A percentile compares a stretch with the other conserved stretches of the same genome.
Conservation (phyloP, 2,888 invertebrate species). For the Nematopogon swammerdamellus region DNA sequence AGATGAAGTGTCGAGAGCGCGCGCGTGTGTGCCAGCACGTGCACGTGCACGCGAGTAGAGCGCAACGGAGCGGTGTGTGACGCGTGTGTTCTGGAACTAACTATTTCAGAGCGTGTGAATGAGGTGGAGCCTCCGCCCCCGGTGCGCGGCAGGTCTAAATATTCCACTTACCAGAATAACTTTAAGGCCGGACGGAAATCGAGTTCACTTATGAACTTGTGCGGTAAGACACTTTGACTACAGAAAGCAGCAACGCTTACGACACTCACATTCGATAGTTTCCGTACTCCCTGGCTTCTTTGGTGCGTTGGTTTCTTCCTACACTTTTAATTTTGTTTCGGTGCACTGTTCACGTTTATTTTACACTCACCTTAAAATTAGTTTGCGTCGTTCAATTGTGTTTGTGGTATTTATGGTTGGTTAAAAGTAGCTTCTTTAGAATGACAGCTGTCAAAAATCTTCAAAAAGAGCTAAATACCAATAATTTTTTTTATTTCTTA, state of each 20-base stretch:
- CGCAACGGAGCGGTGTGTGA: conserved; percentile 45
- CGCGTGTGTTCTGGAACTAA: conserved; percentile 55
- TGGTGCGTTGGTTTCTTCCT: conserved; percentile 44
- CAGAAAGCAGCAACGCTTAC: conserved; percentile 17
- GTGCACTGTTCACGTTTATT: conserved; percentile 1
- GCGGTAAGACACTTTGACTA: conserved; percentile 73
- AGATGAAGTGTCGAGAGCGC: not conserved
- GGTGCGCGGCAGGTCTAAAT: conserved; percentile 80
- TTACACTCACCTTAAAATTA: conserved; percentile 1
- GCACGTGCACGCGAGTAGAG: conserved; percentile 28
- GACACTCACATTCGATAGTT: conserved; percentile 23
- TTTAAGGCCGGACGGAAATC: conserved; percentile 87
- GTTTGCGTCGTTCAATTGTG: not conserved
- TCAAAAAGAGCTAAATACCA: no score
- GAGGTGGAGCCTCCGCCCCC: conserved; percentile 70
- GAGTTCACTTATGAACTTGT: conserved; percentile 94
- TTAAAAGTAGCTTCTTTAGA: no score
- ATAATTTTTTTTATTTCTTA: no score
- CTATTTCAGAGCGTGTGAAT: conserved; percentile 82
- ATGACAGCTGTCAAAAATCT: no score
- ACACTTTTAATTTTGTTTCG: conserved; percentile 24
- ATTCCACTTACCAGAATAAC: conserved; percentile 80
- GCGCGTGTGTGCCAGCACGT: conserved; percentile 3
- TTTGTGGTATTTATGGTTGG: conserved; percentile 12
- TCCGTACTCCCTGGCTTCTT: conserved; percentile 17